A percentile compares a stretch with the other conserved stretches of the same genome.
These are phyloP conservation scores for Schlechtendalia chinensis DNA, from an alignment of 1,140 invertebrate species.

Conservation along the genomic window DNA sequence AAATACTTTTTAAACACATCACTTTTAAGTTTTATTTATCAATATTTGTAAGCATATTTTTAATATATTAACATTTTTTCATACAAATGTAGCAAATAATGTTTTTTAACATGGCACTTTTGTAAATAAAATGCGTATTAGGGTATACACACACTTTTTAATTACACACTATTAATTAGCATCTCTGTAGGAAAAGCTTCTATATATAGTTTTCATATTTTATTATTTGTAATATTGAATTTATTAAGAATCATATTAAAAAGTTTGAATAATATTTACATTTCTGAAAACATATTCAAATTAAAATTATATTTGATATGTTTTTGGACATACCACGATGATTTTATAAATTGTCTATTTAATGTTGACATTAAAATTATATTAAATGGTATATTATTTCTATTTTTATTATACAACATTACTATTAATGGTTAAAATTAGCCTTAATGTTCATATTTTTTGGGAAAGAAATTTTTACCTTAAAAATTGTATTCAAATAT, in stretches of 20 bases:
- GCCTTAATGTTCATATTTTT: background rate
- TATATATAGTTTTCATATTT: conserved; percentile 29
- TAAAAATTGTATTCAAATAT: conserved; percentile 38
- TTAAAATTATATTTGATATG: background rate
- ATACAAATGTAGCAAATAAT: conserved; percentile 17
- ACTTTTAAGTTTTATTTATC: conserved; percentile 14
- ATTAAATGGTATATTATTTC: background rate
- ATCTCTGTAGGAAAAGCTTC: conserved; percentile 29
- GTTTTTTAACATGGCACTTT: conserved; percentile 37
- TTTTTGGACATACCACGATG: background rate
- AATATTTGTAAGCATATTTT: conserved; percentile 34
- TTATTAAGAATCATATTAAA: background rate
- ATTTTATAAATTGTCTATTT: conserved; percentile 16
- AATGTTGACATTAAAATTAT: background rate
- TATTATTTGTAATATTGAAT: conserved; percentile 31
- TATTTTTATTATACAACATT: too few species aligned
- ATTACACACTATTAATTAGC: conserved; percentile 29
- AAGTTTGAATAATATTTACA: background rate
- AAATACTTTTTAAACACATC: background rate
- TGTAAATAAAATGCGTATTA: conserved; percentile 46
- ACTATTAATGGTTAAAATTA: background rate
- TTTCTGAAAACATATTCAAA: background rate
- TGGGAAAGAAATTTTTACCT: conserved; percentile 8
- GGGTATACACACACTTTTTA: conserved; percentile 35
- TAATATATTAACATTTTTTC: conserved; percentile 21